Evolutionary conservation across 2,888 invertebrate species (phyloP), one percentile per base, ranked within the genome.

Genomic region (Temnothorax ravouxi): DNA sequence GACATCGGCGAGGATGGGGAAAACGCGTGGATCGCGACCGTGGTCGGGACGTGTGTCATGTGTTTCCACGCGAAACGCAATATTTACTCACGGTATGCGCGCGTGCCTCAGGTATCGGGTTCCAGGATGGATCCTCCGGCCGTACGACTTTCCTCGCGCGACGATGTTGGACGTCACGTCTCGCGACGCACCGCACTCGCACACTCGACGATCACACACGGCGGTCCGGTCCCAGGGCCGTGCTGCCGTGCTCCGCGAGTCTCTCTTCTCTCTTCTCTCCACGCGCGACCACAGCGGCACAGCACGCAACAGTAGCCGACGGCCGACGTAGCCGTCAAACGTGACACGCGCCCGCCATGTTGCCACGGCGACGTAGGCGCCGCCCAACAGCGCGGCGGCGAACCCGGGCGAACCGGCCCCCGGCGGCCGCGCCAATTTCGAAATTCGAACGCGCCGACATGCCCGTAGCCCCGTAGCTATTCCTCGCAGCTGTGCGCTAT

Each of bases 291-390:
- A 91, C n/a, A n/a, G n/a, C n/a, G n/a, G n/a, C n/a, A n/a, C n/a
- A n/a, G n/a, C n/a, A n/a, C 75, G 61, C 75, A 75, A 89, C 89
- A 86, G 88, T 90, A 92, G 34, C 34, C 41, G 41, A 9, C 11
- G 38, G 34, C 34, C 41, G 41, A 9, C 11, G 38, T 8, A 38
- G 88, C 93, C 93, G 92, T 93, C 94, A 93, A 93, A 93, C 91
- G 92, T 90, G 92, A 92, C 91, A 92, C 90, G 88, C 91, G 82
- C 84, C 89, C 90, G 93, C 94, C 94, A 94, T 94, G 88, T 94
- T 94, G 91, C 88, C 76, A 80, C 77, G 75, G 44, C 84, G 74
- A 25, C 52, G n/a, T 59, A 44, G 50, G 29, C 88, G 85, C 76
- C 85, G 56, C 66, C 11, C 11, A 2, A 3, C 47, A 1, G 25